Evolutionary conservation across 1,140 invertebrate species (phyloP).

Genomic region (Cyclina sinensis): DNA sequence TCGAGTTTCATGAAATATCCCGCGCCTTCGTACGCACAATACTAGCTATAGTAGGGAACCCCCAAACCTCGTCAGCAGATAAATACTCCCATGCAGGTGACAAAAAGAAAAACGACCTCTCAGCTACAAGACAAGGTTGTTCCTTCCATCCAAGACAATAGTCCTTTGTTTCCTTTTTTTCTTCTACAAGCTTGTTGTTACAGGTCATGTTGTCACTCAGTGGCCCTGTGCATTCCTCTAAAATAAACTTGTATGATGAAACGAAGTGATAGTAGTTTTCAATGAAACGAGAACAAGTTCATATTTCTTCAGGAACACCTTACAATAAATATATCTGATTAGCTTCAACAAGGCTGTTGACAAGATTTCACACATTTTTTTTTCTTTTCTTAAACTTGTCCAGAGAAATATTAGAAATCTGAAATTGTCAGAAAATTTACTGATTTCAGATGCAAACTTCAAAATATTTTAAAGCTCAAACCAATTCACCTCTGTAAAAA

Average conservation of each 20-base stretch:
- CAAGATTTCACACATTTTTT: no score
- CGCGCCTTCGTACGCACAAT: slow-evolving; percentile 67
- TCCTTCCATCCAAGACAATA: slow-evolving; percentile 68
- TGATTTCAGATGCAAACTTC: slow-evolving; percentile 73
- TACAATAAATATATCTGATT: no score
- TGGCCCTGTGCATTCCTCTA: slow-evolving; percentile 46
- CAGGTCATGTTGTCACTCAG: not conserved
- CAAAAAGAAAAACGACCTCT: slow-evolving; percentile 44
- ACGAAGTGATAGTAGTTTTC: no score
- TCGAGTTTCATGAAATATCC: slow-evolving; percentile 71
- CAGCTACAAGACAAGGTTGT: slow-evolving; percentile 18
- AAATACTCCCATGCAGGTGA: slow-evolving; percentile 65
- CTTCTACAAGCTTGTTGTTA: slow-evolving; percentile 19
- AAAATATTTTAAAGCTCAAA: slow-evolving; percentile 20
- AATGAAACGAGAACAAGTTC: no score
- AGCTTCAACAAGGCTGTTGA: no score
- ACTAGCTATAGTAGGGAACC: slow-evolving; percentile 66
- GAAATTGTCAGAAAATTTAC: no score
- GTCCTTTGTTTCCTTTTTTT: slow-evolving; percentile 42
- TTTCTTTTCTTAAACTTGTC: no score
- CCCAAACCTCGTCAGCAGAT: slow-evolving; percentile 69
- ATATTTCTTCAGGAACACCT: no score
- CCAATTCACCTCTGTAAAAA: no score
- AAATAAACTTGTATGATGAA: not conserved
- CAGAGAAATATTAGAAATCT: no score